A percentile compares a stretch with the other conserved stretches of the same genome.
These are phyloP conservation scores for Falcaria lacertinaria DNA, from an alignment of 2,888 invertebrate genomes.

Conservation along the genomic window DNA sequence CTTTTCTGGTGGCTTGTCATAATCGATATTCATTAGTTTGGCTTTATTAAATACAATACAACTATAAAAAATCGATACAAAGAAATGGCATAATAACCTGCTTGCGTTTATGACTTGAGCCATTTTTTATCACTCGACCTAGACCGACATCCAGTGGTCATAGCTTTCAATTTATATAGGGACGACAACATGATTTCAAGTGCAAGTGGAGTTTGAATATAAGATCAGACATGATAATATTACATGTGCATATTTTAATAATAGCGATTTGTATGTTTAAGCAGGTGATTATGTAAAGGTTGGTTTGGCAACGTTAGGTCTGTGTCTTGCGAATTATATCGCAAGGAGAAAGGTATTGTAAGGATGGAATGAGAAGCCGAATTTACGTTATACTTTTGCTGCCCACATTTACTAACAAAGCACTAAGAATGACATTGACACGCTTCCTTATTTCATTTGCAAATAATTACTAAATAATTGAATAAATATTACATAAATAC, in stretches of 20 bases:
- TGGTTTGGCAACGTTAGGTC: background rate
- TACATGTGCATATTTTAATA: background rate
- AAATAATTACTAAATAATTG: too few species aligned
- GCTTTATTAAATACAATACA: too few species aligned
- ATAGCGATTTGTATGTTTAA: background rate
- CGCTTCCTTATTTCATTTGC: too few species aligned
- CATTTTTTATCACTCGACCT: conserved; percentile 37
- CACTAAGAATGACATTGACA: too few species aligned
- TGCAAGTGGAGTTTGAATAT: conserved; percentile 31
- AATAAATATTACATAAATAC: too few species aligned
- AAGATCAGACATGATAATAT: background rate
- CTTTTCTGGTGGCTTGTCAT: too few species aligned
- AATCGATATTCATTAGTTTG: too few species aligned
- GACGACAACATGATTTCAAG: conserved; percentile 49
- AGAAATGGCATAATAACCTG: conserved; percentile 9
- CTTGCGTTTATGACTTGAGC: conserved; percentile 21
- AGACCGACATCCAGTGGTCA: conserved; percentile 60
- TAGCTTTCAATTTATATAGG: conserved; percentile 54
- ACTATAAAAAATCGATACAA: too few species aligned
- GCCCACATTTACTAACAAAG: too few species aligned
- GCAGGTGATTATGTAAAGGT: background rate
- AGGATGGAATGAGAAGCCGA: too few species aligned
- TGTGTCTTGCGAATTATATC: background rate
- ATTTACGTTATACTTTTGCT: too few species aligned
- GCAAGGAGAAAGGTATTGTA: background rate